Evolutionary conservation across 2,888 invertebrate genomes (phyloP), one percentile per base, ranked within the genome.

Genomic region (Drosophila percnosoma): DNA sequence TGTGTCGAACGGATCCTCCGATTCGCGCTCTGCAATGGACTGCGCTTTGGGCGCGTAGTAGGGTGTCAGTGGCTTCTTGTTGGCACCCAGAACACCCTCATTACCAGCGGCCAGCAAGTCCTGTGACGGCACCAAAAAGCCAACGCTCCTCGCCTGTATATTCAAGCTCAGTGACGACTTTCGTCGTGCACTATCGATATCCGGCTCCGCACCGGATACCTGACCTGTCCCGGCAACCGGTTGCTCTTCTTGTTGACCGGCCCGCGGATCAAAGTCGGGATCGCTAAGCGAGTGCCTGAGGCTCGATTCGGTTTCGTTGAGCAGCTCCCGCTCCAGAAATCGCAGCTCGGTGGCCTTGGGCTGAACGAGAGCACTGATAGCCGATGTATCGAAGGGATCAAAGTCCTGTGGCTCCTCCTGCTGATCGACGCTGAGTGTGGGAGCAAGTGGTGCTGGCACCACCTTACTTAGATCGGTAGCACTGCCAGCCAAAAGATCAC

Each of bases 361-460:
- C 63, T 96, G 95, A 52, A 96, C 95, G 40, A 96, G 94, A 61
- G 94, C 94, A 84, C 95, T 95, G 3, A 97, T 95, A 38, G 95
- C 95, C 0, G 97, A 97, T 0, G 98, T 98, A 90, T 98, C 98
- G 87, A 98, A 98, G 0, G 98, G 98, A 93, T 98, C 98, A 62
- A 95, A 95, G 86, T 95, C 78, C 40, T 59, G 69, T 11, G 40
- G 18, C 21, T 64, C 95, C 61, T 80, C 66, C 0, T 83, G 79
- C 34, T 88, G 81, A 40, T 92, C 88, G 13, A 95, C 94, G 52
- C 94, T 92, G 31, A 93, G 92, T 53, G 91, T 89, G 0, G 96
- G 96, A 72, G 95, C 94, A 60, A 96, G 94, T 1, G 96, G 96
- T 33, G 95, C 94, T 82, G 96, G 95, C 0, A 94, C 95, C 64